Evolutionary conservation across 2,797 vertebrate genomes (phyloP), one percentile per base, ranked within the genome.

Genomic region (Acipenser transmontanus): DNA sequence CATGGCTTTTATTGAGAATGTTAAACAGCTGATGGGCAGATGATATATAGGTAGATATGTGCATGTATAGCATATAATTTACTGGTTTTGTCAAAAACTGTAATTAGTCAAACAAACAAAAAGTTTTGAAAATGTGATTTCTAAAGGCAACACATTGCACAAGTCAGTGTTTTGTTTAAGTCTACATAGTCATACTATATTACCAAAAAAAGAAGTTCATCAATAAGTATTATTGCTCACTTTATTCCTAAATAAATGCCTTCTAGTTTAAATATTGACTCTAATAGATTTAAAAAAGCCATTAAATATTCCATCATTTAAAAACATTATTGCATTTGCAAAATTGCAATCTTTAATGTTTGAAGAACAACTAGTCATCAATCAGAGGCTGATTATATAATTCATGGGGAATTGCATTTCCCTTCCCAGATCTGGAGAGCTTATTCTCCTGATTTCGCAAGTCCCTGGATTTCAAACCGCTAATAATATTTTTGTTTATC

Each of bases 401-500:
- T 78, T 80, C 72, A 66, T 72, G 65, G 73, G 72, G 72, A 71
- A 74, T 77, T 80, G 79, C 65, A 70, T 68, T 62, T 61, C 64
- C 64, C 60, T 48, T 60, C 59, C 59, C 61, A 34, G 60, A 47
- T 47, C 60, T 47, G 54, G 54, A 57, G 12, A 57, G 54, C 54
- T 57, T 57, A n/a, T 57, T n/a, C 12, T 57, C 54, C 54, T 57
- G 54, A 57, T n/a, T 57, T 17, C 59, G 47, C 68, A 50, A 12
- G 14, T 56, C 49, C 69, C 73, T 75, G 67, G 71, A 68, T 67
- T 66, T 67, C 73, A 78, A 80, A 80, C 78, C 76, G 69, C 74
- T 77, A 74, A 72, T 79, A 75, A 82, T 78, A 82, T 79, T 79
- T 79, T 72, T 78, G 77, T 80, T 80, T 80, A 78, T 80, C 78